Base-by-base conservation (phyloP, 2,888 invertebrate genomes). In the Ormyrus labotus region DNA sequence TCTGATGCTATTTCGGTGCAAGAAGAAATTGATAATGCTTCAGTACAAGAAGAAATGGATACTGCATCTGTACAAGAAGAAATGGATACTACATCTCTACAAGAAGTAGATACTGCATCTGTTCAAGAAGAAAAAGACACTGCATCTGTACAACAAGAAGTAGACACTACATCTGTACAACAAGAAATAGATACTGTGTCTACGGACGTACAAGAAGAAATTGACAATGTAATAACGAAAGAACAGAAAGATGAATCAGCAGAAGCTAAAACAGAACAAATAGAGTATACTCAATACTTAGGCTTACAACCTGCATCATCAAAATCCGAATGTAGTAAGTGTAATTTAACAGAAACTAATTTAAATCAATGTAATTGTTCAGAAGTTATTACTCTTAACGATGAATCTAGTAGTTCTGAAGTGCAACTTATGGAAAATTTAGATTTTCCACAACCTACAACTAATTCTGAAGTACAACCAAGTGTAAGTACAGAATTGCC, bases 261-360 rank as follows among this genome's bases (percentile, higher is more conserved):
- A 5, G 87, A 88, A 58, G 82, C 82, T 7, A 89, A 89, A 78
- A 84, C 84, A 51, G 87, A 85, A 77, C 89, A 89, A 80, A 90
- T 90, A 68, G 95, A 95, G 87, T 95, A 95, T 91, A 94, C 94
- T 69, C 95, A 95, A 87, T 95, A 94, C 89, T 91, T 95, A 85
- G 95, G 95, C 11, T 90, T 95, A 78, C 95, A 95, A 88, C 90
- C 90, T 5, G 85, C 88, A 10, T 80, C 85, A 6, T 81, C 82
- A 47, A 84, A 83, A 77, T 50, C 80, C 11, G 60, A 77, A 50
- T 75, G 77, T 7, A 67, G 2, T n/a, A 80, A 80, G 50, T 75
- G 68, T 64, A 72, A 81, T 63, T 93, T 93, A 87, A 93, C 93
- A 58, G 93, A 93, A 90, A 91, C 95, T 68, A 95, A 95, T 87